Evolutionary conservation across 2,797 vertebrate species (phyloP).

Genomic region (Onychomys leucogaster): DNA sequence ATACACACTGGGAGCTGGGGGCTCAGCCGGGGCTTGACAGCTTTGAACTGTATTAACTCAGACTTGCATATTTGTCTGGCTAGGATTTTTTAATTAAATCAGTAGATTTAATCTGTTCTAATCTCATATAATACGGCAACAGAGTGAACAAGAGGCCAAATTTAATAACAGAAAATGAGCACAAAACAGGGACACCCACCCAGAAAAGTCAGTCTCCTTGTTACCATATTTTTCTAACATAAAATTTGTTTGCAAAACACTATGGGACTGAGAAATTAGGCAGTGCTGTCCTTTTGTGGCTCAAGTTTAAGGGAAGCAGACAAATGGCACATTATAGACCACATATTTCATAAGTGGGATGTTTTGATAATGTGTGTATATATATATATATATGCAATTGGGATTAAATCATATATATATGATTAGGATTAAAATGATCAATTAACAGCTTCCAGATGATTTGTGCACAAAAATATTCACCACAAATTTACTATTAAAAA

Average conservation of each 20-base stretch:
- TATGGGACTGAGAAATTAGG: background rate
- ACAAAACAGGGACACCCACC: slow-evolving; percentile 6
- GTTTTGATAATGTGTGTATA: background rate
- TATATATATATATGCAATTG: background rate
- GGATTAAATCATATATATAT: background rate
- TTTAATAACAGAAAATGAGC: slow-evolving; percentile 46
- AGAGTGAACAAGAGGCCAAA: slow-evolving; percentile 20
- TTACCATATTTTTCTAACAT: background rate
- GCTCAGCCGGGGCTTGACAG: background rate
- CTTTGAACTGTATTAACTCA: slow-evolving; percentile 59
- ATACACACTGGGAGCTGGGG: background rate
- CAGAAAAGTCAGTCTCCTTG: background rate
- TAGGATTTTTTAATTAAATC: slow-evolving; percentile 64
- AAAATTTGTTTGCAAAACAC: slow-evolving; percentile 41
- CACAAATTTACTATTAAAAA: background rate
- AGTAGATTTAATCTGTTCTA: slow-evolving; percentile 56
- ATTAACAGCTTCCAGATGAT: background rate
- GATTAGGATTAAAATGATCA: background rate
- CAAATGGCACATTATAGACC: background rate
- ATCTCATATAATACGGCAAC: slow-evolving; percentile 26
- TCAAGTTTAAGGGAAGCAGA: background rate
- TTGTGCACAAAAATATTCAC: background rate
- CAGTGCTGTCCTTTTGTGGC: background rate
- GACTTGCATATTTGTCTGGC: slow-evolving; percentile 54
- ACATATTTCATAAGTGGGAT: background rate